phyloP scores from a whole-genome alignment of 2,888 invertebrate genomes.

The Stenchaetothrips biformis region DNA sequence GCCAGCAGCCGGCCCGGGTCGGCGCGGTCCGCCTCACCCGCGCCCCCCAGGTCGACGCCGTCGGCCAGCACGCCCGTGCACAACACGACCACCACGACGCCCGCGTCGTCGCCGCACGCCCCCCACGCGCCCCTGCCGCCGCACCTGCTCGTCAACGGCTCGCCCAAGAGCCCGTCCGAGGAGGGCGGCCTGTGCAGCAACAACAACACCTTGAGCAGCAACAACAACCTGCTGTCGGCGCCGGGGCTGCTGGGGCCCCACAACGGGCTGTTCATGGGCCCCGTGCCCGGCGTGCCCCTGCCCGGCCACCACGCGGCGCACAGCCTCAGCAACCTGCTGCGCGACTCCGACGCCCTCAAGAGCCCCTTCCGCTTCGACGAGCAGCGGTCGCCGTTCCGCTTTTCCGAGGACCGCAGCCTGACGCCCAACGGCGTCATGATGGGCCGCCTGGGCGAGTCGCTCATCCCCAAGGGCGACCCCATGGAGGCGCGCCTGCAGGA shows the following conservation, averaged over 20 bases:
- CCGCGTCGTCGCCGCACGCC: constrained; percentile 44
- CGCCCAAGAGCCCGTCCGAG: constrained; percentile 16
- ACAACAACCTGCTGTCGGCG: constrained; percentile 38
- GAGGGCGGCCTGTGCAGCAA: constrained; percentile 42
- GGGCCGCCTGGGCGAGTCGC: constrained; percentile 78
- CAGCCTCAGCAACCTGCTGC: constrained; percentile 35
- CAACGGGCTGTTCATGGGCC: constrained; percentile 55
- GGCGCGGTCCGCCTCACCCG: constrained; percentile 35
- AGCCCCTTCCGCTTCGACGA: constrained; percentile 77
- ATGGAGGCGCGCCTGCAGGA: constrained; percentile 91
- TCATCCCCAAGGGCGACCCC: constrained; percentile 87
- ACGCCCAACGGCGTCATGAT: constrained; percentile 63
- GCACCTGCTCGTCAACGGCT: constrained; percentile 39
- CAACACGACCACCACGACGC: constrained; percentile 42
- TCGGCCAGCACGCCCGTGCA: constrained; percentile 39
- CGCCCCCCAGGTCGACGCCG: constrained; percentile 44
- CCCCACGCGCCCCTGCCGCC: constrained; percentile 35
- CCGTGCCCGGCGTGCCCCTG: constrained; percentile 26
- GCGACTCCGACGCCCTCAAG: constrained; percentile 49
- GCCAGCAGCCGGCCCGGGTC: constrained; percentile 34
- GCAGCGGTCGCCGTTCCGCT: constrained; percentile 71
- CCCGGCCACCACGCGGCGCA: constrained; percentile 39
- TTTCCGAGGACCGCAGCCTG: constrained; percentile 67
- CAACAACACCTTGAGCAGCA: constrained; percentile 36
- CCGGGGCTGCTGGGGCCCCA: constrained; percentile 54